phyloP scores from a whole-genome alignment of 2,888 invertebrate genomes.

The Amphimallon solstitiale region DNA sequence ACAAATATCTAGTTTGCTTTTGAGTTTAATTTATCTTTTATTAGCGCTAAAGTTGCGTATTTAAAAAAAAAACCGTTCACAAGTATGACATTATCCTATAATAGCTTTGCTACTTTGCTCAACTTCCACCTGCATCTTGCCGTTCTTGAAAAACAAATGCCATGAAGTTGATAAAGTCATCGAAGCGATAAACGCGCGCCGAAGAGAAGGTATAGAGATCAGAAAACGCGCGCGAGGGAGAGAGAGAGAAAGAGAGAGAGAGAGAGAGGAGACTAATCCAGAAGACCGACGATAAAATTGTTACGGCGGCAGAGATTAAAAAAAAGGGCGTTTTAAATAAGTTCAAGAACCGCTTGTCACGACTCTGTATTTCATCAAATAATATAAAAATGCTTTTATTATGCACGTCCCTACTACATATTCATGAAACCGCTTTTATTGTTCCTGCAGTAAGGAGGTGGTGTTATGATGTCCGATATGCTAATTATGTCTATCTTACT shows the following conservation, averaged over 20 bases:
- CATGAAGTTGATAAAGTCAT: conserved; percentile 44
- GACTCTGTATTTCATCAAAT: conserved; percentile 40
- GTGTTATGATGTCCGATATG: conserved; percentile 4
- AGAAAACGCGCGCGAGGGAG: no score
- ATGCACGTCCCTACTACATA: conserved; percentile 20
- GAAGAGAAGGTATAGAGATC: conserved; percentile 49
- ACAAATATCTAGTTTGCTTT: no score
- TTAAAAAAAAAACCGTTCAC: no score
- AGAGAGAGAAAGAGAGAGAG: conserved; percentile 42
- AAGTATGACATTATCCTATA: conserved; percentile 4
- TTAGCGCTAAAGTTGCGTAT: no score
- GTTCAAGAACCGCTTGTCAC: conserved; percentile 46
- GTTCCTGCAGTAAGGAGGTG: no score
- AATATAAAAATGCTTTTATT: conserved; percentile 26
- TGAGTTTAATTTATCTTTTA: no score
- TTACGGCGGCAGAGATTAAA: conserved; percentile 33
- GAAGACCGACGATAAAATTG: conserved; percentile 42
- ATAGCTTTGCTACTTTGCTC: neutral
- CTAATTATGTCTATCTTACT: conserved; percentile 7
- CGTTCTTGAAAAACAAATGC: conserved; percentile 30
- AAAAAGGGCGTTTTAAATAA: conserved; percentile 25
- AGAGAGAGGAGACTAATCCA: conserved; percentile 35
- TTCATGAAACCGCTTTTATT: conserved; percentile 6
- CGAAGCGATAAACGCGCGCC: conserved; percentile 45
- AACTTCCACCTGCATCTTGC: neutral